phyloP scores from a whole-genome alignment of 1,140 invertebrate species.

The Plutomurus gul region DNA sequence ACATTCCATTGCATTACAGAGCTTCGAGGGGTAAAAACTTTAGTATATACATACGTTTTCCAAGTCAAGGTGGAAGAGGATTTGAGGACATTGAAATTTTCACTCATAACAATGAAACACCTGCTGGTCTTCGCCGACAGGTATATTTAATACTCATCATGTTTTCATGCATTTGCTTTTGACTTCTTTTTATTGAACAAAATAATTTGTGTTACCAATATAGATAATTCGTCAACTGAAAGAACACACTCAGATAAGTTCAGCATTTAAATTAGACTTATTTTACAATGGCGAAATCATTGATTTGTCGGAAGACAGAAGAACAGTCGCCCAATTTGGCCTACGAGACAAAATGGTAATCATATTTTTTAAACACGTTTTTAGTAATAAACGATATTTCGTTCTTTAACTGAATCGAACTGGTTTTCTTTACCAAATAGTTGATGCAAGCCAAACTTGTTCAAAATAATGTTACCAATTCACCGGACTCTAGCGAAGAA shows the following conservation, averaged over 20 bases:
- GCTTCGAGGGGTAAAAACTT: slow-evolving; percentile 89
- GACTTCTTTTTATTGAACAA: neutral
- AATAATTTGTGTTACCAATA: neutral
- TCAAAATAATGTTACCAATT: slow-evolving; percentile 80
- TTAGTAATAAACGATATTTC: neutral
- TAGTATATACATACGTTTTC: slow-evolving; percentile 82
- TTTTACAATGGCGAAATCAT: slow-evolving; percentile 87
- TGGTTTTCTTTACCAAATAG: slow-evolving; percentile 61
- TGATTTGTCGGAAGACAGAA: slow-evolving; percentile 84
- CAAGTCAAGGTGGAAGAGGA: slow-evolving; percentile 79
- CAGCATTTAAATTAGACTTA: slow-evolving; percentile 78
- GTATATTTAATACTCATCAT: slow-evolving; percentile 68
- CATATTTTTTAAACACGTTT: slow-evolving; percentile 2
- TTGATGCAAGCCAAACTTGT: slow-evolving; percentile 83
- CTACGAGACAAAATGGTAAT: slow-evolving; percentile 87
- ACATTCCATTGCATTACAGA: slow-evolving; percentile 62
- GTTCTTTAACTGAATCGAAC: too few relatives aligned
- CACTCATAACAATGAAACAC: slow-evolving; percentile 92
- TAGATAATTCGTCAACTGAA: slow-evolving; percentile 52
- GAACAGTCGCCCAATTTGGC: slow-evolving; percentile 83
- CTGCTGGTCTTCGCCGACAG: slow-evolving; percentile 76
- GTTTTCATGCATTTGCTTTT: slow-evolving; percentile 11
- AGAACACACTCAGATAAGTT: slow-evolving; percentile 48
- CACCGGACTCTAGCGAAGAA: slow-evolving; percentile 84
- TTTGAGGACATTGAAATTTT: slow-evolving; percentile 90